Percentiles rank a stretch among this genome's conserved stretches.
Evolutionary conservation across 2,113 vertebrate species (phyloP).

Genomic region (Petaurus breviceps): DNA sequence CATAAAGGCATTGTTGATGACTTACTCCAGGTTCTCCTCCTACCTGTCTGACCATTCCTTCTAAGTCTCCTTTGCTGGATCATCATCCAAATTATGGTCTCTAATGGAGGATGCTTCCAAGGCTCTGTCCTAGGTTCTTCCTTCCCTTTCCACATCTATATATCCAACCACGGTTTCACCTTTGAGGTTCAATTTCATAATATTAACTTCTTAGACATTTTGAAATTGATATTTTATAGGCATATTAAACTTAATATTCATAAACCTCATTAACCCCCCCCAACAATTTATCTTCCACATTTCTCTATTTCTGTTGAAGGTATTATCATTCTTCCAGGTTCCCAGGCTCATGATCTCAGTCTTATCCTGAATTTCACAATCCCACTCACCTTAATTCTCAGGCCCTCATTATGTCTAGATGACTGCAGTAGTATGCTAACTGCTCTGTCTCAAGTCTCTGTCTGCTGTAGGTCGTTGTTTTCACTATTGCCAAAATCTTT

Average conservation of each 20-base stretch:
- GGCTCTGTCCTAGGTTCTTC: not conserved
- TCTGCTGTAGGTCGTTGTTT: too few relatives aligned
- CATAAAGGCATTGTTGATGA: too few relatives aligned
- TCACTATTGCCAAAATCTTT: not conserved
- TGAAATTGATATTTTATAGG: not conserved
- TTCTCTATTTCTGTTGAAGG: not conserved
- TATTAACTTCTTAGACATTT: not conserved
- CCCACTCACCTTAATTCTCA: too few relatives aligned
- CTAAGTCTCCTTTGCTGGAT: not conserved
- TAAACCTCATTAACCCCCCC: not conserved
- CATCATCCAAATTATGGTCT: not conserved
- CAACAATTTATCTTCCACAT: not conserved
- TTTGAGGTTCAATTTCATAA: not conserved
- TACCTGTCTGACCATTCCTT: not conserved
- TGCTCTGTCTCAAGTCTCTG: too few relatives aligned
- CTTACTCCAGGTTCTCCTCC: not conserved
- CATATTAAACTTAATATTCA: not conserved
- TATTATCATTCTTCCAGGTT: not conserved
- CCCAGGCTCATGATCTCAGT: not conserved
- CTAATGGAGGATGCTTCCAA: not conserved
- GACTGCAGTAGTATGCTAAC: too few relatives aligned
- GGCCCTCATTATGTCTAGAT: too few relatives aligned
- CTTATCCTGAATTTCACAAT: too few relatives aligned
- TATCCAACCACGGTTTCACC: not conserved
- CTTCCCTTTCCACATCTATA: not conserved